Evolutionary conservation across 2,113 vertebrate species (phyloP).

Genomic region (Dermatemys mawii): DNA sequence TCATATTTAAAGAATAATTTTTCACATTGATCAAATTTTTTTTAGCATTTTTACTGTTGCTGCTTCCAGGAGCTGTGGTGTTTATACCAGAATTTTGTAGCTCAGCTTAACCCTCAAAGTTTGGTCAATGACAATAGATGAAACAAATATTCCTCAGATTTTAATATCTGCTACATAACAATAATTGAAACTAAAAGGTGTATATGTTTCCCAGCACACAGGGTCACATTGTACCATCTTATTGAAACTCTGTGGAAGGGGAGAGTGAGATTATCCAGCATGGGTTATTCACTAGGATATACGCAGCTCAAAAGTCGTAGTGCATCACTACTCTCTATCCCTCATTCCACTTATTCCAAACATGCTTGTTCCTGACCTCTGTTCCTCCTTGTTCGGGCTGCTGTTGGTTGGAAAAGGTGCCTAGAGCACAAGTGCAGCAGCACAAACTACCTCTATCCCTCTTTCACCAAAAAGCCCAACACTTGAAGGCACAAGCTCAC

Average conservation of each 20-base stretch:
- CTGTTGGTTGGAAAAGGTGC: neutral
- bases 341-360: neutral
- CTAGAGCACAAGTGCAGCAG: too few species aligned
- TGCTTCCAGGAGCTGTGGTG: constrained; percentile 40
- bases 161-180: neutral
- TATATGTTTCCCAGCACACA: neutral
- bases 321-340: neutral
- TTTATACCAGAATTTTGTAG: neutral
- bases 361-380: neutral
- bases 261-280: neutral
- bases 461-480: too few species aligned
- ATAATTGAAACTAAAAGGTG: neutral
- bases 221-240: neutral
- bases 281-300: neutral
- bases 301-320: neutral
- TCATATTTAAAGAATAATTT: constrained; percentile 69
- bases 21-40: constrained; percentile 71
- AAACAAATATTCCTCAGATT: neutral
- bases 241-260: neutral
- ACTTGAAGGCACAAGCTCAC: too few species aligned
- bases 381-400: neutral
- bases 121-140: neutral
- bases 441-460: too few species aligned
- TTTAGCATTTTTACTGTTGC: constrained; percentile 68
- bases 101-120: constrained; percentile 12